Evolutionary conservation across 2,888 invertebrate genomes (phyloP), one percentile per base, ranked within the genome.

Genomic region (Exephanes ischioxanthus): DNA sequence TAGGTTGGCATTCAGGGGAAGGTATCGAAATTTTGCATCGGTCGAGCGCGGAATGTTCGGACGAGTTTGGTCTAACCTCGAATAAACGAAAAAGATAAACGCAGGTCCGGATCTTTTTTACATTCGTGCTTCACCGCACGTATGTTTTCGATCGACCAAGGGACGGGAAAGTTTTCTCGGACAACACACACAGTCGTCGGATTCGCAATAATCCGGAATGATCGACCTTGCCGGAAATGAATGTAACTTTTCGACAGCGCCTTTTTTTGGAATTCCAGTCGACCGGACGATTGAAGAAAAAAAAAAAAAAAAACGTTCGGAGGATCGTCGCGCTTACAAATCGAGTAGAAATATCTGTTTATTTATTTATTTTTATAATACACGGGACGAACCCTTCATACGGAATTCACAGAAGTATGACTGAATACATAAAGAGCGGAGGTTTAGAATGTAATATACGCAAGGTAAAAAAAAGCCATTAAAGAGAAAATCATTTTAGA

Each of bases 91-190:
- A 26, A 61, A 73, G 26, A 3, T 14, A 26, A 11, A 4, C 6
- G 11, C 6, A 37, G 33, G 19, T 4, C 11, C 14, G 22, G 3
- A 16, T 33, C 16, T 41, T 68, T 73, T 30, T 63, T 19, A 48
- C 51, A 22, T 55, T 41, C 75, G 66, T 76, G 66, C 33, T 33
- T 48, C 51, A 37, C 33, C 63, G 63, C 75, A 76, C 75, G 75
- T 76, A 76, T 51, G 48, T 61, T 48, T 26, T 14, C 33, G 75
- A 51, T 66, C 26, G 55, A 48, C 14, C 16, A 45, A 66, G 37
- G 37, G 53, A 76, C 76, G 67, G 67, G 77, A 77, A 77, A 77
- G 77, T 37, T 77, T 67, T 67, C 41, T 67, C 67, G 16, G 41
- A n/a, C n/a, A 26, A 19, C 58, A n/a, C 63, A 19, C 70, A 16